Evolutionary conservation across 2,113 vertebrate genomes (phyloP).

Genomic region (Nycticebus coucang): DNA sequence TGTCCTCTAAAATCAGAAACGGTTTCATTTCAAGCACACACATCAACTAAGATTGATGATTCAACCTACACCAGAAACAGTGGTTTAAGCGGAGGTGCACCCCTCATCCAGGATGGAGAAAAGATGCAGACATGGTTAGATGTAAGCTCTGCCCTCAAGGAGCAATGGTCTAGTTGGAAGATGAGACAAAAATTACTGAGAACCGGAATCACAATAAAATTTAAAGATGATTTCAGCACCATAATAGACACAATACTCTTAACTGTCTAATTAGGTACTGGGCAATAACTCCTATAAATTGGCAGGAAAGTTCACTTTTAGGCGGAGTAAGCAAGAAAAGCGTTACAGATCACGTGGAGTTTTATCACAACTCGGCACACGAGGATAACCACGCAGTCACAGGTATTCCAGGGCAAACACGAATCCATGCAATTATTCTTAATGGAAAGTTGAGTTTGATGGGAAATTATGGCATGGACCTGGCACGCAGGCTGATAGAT

Average conservation of each 20-base stretch:
- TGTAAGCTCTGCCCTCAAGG: fast-evolving
- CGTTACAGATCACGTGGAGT: neutral
- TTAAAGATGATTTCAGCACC: fast-evolving
- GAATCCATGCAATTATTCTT: neutral
- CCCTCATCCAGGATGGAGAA: fast-evolving
- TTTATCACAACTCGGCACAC: neutral
- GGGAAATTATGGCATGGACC: neutral
- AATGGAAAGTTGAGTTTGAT: neutral
- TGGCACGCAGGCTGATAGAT: neutral
- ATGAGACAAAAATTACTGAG: neutral
- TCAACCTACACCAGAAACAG: neutral
- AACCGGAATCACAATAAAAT: neutral
- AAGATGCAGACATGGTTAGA: fast-evolving
- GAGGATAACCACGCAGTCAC: fast-evolving
- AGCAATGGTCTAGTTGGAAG: neutral
- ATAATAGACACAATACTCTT: fast-evolving
- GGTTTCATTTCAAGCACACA: neutral
- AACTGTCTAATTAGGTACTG: neutral
- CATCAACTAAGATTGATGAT: fast-evolving
- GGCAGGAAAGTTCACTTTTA: neutral
- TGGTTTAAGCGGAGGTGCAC: fast-evolving
- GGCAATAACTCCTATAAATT: neutral
- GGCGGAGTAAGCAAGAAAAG: neutral
- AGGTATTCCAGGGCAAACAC: neutral
- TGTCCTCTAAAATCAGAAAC: neutral